Base-by-base conservation (phyloP, 2,888 invertebrate species). In the Troides aeacus region DNA sequence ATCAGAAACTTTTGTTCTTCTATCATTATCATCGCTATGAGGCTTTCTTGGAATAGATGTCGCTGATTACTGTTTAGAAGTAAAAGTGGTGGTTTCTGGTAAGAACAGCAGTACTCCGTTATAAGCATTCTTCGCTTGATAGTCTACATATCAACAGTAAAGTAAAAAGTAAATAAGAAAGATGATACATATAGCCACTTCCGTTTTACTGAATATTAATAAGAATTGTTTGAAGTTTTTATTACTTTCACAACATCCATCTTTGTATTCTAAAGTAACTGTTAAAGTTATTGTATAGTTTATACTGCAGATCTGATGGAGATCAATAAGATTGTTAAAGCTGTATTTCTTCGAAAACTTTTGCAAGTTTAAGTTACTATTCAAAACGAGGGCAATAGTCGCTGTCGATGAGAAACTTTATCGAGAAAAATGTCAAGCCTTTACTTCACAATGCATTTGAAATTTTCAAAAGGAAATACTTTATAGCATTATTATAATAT, bases 391-490 rank as follows among this genome's bases (percentile, higher is more conserved):
- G 59, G 59, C 59, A 59, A 59, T 30, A 59, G 59, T 59, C 12
- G 59, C 59, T 23, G 17, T 17, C 3, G 30, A 15, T 24, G 59
- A 59, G 59, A 59, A 59, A 59, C 59, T 59, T 59, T 59, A 59
- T 59, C 59, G 59, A 24, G 59, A 59, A 59, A 59, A 59, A 59
- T 59, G 59, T 36, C 30, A 59, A 23, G 30, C 24, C 59, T 59
- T 59, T 59, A 15, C 59, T 59, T 59, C 59, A 59, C 59, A 59
- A 59, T 59, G 59, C 59, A 59, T 59, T 59, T 59, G 30, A 59
- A 59, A 30, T 30, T 59, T 30, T 59, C 59, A 58, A 58, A 58
- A n/a, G 58, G 58, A 58, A 59, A 59, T 59, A 59, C 59, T 59
- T 30, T 23, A 30, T 30, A 17, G 24, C 24, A 15, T 59, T 59